Conservation (phyloP, 2,113 vertebrate species). For the Pygoscelis antarcticus region DNA sequence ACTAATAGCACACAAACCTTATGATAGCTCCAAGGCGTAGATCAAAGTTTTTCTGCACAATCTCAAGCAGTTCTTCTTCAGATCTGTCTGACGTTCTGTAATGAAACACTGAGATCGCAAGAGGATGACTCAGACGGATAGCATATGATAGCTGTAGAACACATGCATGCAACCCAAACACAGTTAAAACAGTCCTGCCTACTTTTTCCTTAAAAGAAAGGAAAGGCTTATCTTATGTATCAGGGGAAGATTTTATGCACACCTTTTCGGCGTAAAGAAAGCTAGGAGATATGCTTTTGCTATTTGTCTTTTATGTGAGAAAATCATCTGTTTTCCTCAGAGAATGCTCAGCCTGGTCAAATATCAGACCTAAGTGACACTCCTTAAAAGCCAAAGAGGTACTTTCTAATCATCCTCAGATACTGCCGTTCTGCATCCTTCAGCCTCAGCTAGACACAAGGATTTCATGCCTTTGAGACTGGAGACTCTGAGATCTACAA, state of each 20-base stretch:
- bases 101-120: conserved; percentile 85
- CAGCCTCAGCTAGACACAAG: neutral
- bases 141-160: conserved; percentile 80
- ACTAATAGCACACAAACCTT: conserved; percentile 65
- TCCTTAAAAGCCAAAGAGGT: neutral
- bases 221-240: neutral
- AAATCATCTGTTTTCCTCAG: neutral
- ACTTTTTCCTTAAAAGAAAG: neutral
- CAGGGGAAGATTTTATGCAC: neutral
- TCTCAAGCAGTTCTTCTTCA: conserved; percentile 82
- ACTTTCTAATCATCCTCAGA: neutral
- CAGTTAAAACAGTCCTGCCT: neutral
- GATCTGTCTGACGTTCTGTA: conserved; percentile 83
- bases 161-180: neutral
- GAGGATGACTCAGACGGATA: conserved; percentile 81
- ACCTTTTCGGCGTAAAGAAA: neutral
- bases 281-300: neutral
- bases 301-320: neutral
- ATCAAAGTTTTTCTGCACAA: conserved; percentile 86
- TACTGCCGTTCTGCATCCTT: neutral
- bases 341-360: neutral
- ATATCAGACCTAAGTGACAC: neutral
- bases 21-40: conserved; percentile 82
- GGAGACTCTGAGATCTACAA: neutral
- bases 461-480: neutral